Conservation (phyloP, 1,140 invertebrate species). For the Muscidifurax raptorellus region DNA sequence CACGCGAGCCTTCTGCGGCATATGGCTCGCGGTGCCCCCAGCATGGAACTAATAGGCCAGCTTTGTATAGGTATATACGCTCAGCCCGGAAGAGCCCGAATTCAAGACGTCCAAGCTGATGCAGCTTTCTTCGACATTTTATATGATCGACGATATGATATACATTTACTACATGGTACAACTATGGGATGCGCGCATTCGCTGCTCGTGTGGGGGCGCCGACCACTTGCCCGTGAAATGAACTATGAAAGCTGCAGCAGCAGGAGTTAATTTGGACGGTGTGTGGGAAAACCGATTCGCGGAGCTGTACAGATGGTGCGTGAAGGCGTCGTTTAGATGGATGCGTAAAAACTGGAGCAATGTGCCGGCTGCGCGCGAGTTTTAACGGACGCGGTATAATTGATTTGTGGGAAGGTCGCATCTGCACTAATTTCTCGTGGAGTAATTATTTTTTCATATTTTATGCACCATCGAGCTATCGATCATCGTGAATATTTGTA, state of each 20-base stretch:
- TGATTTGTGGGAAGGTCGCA: neutral
- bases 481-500: no score
- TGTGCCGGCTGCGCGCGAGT: neutral
- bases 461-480: neutral
- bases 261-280: neutral
- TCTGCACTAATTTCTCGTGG: neutral
- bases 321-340: conserved; percentile 1
- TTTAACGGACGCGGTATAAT: neutral
- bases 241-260: conserved; percentile 50
- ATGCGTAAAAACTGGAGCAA: neutral
- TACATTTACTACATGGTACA: neutral
- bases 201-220: neutral
- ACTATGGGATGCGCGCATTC: neutral
- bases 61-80: conserved; percentile 58
- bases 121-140: neutral
- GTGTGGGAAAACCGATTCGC: conserved; percentile 1
- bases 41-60: conserved; percentile 70
- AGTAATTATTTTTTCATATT: neutral
- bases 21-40: conserved; percentile 72
- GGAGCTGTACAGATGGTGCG: neutral
- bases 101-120: neutral
- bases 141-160: neutral
- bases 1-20: conserved; percentile 46
- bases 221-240: conserved; percentile 58
- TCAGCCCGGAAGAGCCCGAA: conserved; percentile 63